Evolutionary conservation across 2,113 vertebrate genomes (phyloP).

Genomic region (Pheucticus melanocephalus): DNA sequence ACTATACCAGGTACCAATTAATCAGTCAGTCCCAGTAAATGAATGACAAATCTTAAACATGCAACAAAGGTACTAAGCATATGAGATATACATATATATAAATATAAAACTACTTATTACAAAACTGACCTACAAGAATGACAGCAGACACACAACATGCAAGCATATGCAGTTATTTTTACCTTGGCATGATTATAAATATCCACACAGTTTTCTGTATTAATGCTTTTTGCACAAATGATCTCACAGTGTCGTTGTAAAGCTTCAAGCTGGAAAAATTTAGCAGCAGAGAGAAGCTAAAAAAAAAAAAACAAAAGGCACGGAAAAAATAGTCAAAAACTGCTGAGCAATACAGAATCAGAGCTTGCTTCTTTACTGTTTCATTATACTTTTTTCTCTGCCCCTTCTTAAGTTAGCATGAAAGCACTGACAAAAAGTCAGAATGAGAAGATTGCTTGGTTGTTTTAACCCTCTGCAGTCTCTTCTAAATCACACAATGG

Average conservation of each 20-base stretch:
- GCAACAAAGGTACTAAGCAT: not conserved
- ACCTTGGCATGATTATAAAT: constrained; percentile 99
- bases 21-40: not conserved
- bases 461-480: not conserved
- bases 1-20: not conserved
- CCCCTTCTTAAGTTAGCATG: not conserved
- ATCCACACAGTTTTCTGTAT: constrained; percentile 94
- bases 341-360: not conserved
- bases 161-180: not conserved
- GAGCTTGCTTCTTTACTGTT: not conserved
- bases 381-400: not conserved
- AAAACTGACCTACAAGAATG: not conserved
- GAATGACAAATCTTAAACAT: not conserved
- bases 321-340: constrained; percentile 21
- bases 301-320: constrained; percentile 37
- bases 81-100: not conserved
- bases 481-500: not conserved
- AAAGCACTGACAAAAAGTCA: not conserved
- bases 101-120: not conserved
- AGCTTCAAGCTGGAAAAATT: constrained; percentile 97
- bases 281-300: constrained; percentile 94
- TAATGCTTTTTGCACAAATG: constrained; percentile 96
- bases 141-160: not conserved
- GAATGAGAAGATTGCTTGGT: not conserved
- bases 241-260: constrained; percentile 98